These are phyloP conservation scores for Hypselothyrea guttata DNA, from an alignment of 2,888 invertebrate species.

Conservation along the genomic window DNA sequence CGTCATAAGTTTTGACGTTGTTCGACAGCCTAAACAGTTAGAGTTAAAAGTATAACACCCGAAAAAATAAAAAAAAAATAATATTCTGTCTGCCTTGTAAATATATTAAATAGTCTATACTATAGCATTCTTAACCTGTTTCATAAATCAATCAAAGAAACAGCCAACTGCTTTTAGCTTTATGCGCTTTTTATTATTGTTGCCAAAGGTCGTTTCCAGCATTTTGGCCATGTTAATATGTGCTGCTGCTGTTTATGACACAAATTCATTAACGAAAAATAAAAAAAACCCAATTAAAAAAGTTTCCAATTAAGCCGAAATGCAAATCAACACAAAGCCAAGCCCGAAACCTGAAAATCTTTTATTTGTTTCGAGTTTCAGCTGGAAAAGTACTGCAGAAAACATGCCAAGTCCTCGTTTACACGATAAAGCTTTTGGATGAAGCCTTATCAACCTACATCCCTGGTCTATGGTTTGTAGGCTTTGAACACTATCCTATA, in stretches of 20 bases:
- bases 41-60: slow-evolving; percentile 28
- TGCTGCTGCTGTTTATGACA: slow-evolving; percentile 20
- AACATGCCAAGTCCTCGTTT: no score
- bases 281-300: slow-evolving; percentile 53
- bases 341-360: neutral
- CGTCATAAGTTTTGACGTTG: slow-evolving; percentile 8
- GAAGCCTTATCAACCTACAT: no score
- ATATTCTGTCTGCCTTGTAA: slow-evolving; percentile 2
- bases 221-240: slow-evolving; percentile 27
- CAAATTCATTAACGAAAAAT: slow-evolving; percentile 53
- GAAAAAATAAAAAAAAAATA: neutral
- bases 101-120: neutral
- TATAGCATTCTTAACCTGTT: slow-evolving; percentile 13
- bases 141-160: slow-evolving; percentile 61
- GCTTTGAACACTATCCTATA: no score
- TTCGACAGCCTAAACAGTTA: slow-evolving; percentile 20
- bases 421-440: no score
- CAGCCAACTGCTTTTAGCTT: slow-evolving; percentile 40
- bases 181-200: slow-evolving; percentile 41
- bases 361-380: no score
- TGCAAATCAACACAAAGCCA: neutral
- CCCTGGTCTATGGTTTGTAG: no score
- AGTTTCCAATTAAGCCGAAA: slow-evolving; percentile 24
- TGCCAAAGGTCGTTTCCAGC: slow-evolving; percentile 48
- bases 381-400: no score